Base-by-base conservation (phyloP, 2,888 invertebrate genomes). In the Silvanus unidentatus region DNA sequence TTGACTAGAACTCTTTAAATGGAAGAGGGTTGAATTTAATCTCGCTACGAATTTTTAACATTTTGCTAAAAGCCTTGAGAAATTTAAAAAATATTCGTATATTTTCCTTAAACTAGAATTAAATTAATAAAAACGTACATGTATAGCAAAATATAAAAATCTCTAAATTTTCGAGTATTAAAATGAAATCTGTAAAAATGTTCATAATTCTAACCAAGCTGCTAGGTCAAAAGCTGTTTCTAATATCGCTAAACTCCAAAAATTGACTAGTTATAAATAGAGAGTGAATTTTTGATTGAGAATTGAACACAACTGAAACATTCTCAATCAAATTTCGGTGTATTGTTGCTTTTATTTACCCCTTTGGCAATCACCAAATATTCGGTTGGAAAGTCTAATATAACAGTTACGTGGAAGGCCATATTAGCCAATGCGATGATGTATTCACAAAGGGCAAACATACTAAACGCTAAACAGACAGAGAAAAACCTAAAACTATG, bases 361-460 rank as follows among this genome's bases (percentile, higher is more conserved):
- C 46, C 40, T 46, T 54, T 57, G 10, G 83, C 82, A 47, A 90
- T 83, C 60, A 89, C 76, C 58, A 92, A 75, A 60, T 86, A 80
- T 69, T 91, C 89, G 38, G 82, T 79, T 10, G 90, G 88, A 69
- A 95, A 88, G 72, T 95, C 93, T 65, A 84, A 77, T 47, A 90
- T 84, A 43, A 91, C 88, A 30, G 91, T 86, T 53, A 89, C 82
- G 66, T 95, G 94, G 74, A 91, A 95, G 46, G 86, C 86, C 90
- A 95, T 94, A 72, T 94, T 95, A 55, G 89, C 85, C 43, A 86
- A 82, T 44, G 94, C 93, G 64, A 95, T 86, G 64, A 92, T 78
- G 71, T 95, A 95, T 73, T 95, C 95, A 71, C 90, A 93, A 45
- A 90, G 78, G 1, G 95, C 91, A 75, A 95, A 95, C 86, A 88